A percentile compares a stretch with the other conserved stretches of the same genome.
phyloP scores from a whole-genome alignment of 1,140 invertebrate genomes.

The Drosophila yakuba region DNA sequence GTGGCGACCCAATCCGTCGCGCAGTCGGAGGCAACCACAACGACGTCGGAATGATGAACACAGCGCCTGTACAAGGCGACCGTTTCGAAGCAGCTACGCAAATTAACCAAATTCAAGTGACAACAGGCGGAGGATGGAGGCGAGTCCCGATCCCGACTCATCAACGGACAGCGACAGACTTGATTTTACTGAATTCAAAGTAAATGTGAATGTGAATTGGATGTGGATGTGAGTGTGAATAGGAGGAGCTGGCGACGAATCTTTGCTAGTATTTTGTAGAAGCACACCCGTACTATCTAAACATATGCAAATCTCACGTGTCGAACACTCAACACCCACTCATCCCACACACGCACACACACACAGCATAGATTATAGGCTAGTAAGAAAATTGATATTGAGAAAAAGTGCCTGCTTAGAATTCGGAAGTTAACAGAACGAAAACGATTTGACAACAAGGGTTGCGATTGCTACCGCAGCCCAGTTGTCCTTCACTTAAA shows the following conservation, averaged over 20 bases:
- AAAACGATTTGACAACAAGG: constrained; percentile 34
- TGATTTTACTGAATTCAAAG: constrained; percentile 24
- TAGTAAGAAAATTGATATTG: constrained; percentile 88
- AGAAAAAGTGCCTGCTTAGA: constrained; percentile 89
- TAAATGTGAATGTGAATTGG: constrained; percentile 20
- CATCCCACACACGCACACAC: constrained; percentile 21
- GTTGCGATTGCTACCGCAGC: too few species aligned
- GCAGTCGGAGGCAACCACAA: constrained; percentile 34
- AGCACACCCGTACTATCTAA: constrained; percentile 27
- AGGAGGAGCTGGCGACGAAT: constrained; percentile 21
- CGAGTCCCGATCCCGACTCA: constrained; percentile 12
- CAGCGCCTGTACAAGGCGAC: constrained; percentile 67
- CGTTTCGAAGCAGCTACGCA: constrained; percentile 72
- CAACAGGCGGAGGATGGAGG: background rate
- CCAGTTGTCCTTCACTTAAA: constrained; percentile 19
- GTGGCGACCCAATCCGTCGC: constrained; percentile 10
- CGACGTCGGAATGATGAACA: constrained; percentile 75
- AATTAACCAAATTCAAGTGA: constrained; percentile 80
- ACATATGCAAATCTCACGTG: constrained; percentile 60
- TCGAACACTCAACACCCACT: constrained; percentile 7
- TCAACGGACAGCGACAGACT: constrained; percentile 44
- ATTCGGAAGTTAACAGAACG: constrained; percentile 48
- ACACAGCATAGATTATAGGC: constrained; percentile 40
- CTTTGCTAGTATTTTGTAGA: constrained; percentile 38
- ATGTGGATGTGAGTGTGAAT: constrained; percentile 13